phyloP scores from a whole-genome alignment of 2,888 invertebrate genomes.

The Synergus japonicus region DNA sequence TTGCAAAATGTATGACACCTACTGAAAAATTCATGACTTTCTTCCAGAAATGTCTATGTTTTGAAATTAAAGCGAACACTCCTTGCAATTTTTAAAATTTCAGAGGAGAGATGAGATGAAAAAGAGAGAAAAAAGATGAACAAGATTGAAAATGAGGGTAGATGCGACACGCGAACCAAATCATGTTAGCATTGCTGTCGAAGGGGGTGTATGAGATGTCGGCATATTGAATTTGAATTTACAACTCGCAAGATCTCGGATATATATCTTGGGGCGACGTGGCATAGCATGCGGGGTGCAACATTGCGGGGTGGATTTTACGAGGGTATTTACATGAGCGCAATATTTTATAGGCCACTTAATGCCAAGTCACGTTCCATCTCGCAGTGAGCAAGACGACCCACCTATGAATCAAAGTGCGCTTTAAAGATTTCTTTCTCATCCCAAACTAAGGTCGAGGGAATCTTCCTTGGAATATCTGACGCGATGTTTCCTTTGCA shows the following conservation, averaged over 20 bases:
- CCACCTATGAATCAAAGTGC: constrained; percentile 73
- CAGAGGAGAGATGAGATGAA: not conserved
- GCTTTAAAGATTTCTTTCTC: constrained; percentile 70
- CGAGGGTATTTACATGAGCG: constrained; percentile 75
- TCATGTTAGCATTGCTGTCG: not conserved
- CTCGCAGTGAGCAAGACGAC: constrained; percentile 59
- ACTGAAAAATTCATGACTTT: not conserved
- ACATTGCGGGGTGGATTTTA: constrained; percentile 69
- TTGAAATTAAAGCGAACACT: not conserved
- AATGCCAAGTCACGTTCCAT: constrained; percentile 75
- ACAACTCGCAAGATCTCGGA: constrained; percentile 58
- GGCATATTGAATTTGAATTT: constrained; percentile 64
- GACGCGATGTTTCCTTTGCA: constrained; percentile 15
- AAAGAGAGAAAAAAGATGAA: constrained; percentile 19
- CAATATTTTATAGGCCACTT: constrained; percentile 75
- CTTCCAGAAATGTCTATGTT: not conserved
- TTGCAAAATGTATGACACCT: not conserved
- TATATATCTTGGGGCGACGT: constrained; percentile 55
- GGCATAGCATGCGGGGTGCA: constrained; percentile 56
- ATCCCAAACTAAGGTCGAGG: constrained; percentile 48
- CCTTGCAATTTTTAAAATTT: not conserved
- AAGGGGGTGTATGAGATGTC: constrained; percentile 43
- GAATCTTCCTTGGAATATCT: constrained; percentile 34
- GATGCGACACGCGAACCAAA: not conserved
- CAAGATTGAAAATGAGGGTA: constrained; percentile 40